A percentile compares a stretch with the other conserved stretches of the same genome.
Conservation (phyloP, 2,113 vertebrate species). For the Thunnus thynnus region DNA sequence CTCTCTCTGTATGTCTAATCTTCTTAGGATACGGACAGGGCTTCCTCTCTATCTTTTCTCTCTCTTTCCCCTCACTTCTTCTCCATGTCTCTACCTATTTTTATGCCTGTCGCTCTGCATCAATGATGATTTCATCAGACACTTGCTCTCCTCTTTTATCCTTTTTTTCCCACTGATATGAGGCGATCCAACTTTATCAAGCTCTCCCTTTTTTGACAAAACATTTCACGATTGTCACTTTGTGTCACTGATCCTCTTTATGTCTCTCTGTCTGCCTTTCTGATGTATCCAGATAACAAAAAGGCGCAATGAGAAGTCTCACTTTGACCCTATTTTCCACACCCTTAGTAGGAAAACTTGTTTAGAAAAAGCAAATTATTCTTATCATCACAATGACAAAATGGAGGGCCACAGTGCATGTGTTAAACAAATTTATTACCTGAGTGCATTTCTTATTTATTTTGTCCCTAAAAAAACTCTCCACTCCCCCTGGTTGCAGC, state of each 20-base stretch:
- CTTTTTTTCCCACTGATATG: conserved; percentile 1
- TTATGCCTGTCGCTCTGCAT: conserved; percentile 60
- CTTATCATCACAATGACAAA: conserved; percentile 43
- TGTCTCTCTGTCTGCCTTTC: conserved; percentile 3
- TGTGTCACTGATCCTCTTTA: conserved; percentile 15
- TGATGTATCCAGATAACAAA: conserved; percentile 19
- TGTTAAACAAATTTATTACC: conserved; percentile 65
- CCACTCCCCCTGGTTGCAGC: conserved; percentile 4
- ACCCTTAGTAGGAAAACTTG: conserved; percentile 19
- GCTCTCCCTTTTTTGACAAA: conserved; percentile 39
- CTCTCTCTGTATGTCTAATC: conserved; percentile 27
- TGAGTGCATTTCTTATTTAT: conserved; percentile 52
- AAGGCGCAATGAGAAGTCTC: neutral
- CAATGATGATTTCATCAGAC: conserved; percentile 63
- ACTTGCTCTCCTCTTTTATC: conserved; percentile 35
- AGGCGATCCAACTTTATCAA: conserved; percentile 39
- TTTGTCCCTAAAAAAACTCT: neutral
- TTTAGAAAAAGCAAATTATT: conserved; percentile 32
- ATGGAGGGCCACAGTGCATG: conserved; percentile 19
- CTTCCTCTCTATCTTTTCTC: conserved; percentile 46
- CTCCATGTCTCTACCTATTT: conserved; percentile 59
- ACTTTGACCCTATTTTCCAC: neutral
- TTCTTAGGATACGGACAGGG: conserved; percentile 41
- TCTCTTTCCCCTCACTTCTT: conserved; percentile 35
- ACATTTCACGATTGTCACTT: conserved; percentile 26